Evolutionary conservation across 2,888 invertebrate genomes (phyloP).

Genomic region (Criorhina ranunculi): DNA sequence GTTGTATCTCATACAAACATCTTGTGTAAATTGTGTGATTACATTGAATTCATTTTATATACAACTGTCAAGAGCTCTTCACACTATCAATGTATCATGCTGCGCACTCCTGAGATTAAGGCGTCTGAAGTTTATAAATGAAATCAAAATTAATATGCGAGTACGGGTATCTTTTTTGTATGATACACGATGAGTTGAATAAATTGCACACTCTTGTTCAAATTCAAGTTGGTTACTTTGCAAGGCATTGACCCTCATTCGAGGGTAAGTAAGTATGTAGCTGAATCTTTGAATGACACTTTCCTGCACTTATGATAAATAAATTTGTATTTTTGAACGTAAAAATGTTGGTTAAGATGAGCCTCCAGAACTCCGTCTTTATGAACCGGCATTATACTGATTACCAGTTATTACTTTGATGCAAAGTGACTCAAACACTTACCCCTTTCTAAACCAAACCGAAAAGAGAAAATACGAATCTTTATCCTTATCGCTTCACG

Average conservation of each 20-base stretch:
- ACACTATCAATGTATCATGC: not conserved
- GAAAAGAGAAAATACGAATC: no score
- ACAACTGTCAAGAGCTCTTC: slow-evolving; percentile 4
- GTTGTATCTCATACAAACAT: slow-evolving; percentile 1
- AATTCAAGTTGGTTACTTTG: not conserved
- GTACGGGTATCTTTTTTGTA: not conserved
- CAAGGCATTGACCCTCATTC: slow-evolving; percentile 49
- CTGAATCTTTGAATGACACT: no score
- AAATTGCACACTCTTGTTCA: not conserved
- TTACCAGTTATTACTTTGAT: no score
- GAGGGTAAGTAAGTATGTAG: no score
- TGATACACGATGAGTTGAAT: not conserved
- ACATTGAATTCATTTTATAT: slow-evolving; percentile 31
- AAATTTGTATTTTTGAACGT: no score
- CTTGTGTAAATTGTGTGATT: slow-evolving; percentile 24
- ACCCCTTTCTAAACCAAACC: no score
- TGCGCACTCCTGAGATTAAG: slow-evolving; percentile 8
- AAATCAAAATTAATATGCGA: slow-evolving; percentile 29
- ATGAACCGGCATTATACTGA: no score
- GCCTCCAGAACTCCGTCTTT: no score
- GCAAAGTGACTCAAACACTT: no score
- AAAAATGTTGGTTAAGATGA: no score
- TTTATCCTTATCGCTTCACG: no score
- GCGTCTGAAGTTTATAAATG: slow-evolving; percentile 37
- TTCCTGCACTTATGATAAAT: no score